phyloP scores from a whole-genome alignment of 2,797 vertebrate species.

The Cercopithecus petaurista region DNA sequence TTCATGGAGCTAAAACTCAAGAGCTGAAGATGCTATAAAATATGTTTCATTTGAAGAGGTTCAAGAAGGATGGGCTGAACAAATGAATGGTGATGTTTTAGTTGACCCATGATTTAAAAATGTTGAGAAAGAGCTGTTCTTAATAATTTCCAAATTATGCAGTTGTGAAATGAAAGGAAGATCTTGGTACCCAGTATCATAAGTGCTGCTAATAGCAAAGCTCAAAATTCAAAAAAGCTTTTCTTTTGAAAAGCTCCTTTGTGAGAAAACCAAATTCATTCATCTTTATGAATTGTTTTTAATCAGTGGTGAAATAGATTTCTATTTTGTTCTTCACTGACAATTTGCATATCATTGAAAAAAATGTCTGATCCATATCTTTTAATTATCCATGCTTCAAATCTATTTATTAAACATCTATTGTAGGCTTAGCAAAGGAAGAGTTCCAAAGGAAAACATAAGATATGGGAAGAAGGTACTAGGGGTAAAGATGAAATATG shows the following conservation, averaged over 20 bases:
- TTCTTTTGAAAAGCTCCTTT: not conserved
- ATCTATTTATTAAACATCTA: constrained; percentile 20
- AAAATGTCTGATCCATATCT: not conserved
- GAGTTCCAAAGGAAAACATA: not conserved
- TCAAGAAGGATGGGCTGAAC: not conserved
- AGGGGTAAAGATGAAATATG: not conserved
- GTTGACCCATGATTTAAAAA: constrained; percentile 17
- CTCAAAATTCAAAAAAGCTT: not conserved
- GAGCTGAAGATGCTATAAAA: not conserved
- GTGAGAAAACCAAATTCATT: not conserved
- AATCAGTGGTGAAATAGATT: not conserved
- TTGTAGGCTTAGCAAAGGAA: not conserved
- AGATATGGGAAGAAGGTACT: not conserved
- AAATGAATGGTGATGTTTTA: not conserved
- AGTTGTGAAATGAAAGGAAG: constrained; percentile 9
- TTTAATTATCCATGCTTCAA: constrained; percentile 5
- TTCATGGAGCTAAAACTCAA: constrained; percentile 52
- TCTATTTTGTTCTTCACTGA: not conserved
- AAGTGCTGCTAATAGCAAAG: not conserved
- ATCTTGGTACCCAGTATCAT: not conserved
- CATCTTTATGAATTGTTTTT: not conserved
- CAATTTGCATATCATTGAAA: not conserved
- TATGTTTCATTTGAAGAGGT: not conserved
- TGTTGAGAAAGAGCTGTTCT: not conserved
- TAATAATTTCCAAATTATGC: constrained; percentile 53